Evolutionary conservation across 2,113 vertebrate species (phyloP).

Genomic region (Saccopteryx leptura): DNA sequence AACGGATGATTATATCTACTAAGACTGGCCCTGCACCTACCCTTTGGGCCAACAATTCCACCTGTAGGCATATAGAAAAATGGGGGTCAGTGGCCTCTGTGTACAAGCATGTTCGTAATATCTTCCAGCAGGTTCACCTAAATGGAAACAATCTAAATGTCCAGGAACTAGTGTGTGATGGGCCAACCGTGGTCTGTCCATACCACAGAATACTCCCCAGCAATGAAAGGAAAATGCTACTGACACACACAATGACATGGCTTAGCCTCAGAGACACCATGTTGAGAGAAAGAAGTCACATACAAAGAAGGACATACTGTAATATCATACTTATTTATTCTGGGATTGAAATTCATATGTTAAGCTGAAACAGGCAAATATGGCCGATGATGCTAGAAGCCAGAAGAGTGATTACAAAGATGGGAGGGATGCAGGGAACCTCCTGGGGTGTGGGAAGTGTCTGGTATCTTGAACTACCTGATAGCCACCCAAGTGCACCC

Average conservation of each 20-base stretch:
- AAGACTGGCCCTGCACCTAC: background rate
- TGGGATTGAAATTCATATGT: background rate
- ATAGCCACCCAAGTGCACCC: background rate
- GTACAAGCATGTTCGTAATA: background rate
- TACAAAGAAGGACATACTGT: background rate
- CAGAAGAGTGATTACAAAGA: background rate
- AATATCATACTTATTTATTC: constrained; percentile 10
- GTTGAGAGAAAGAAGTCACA: background rate
- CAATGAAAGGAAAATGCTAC: background rate
- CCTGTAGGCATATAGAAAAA: background rate
- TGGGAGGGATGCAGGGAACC: background rate
- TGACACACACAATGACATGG: background rate
- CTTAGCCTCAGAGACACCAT: background rate
- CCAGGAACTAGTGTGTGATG: background rate
- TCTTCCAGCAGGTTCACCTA: background rate
- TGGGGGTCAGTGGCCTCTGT: background rate
- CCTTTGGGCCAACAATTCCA: background rate
- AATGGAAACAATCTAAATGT: background rate
- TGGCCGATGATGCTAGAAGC: background rate
- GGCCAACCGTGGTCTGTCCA: background rate
- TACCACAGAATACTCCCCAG: background rate
- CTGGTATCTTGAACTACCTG: background rate
- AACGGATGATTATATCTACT: background rate
- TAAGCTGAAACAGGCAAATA: background rate
- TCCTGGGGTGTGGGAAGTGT: background rate